phyloP scores from a whole-genome alignment of 1,140 invertebrate species.

The Bombus sibiricus region DNA sequence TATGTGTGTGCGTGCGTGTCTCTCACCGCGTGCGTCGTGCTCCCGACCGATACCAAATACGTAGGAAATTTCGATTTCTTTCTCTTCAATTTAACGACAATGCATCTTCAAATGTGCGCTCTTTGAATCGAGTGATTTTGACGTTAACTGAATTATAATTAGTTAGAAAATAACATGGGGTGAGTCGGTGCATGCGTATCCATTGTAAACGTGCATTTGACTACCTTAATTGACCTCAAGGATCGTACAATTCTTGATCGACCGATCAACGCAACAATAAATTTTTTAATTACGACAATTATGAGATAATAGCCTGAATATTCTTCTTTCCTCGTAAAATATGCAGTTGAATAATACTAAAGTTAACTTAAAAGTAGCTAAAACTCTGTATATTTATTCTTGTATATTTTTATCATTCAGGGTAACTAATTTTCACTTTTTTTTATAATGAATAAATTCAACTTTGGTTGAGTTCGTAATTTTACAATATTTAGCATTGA shows the following conservation, averaged over 20 bases:
- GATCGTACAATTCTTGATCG: slow-evolving; percentile 31
- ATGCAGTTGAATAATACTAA: background rate
- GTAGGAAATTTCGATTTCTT: slow-evolving; percentile 11
- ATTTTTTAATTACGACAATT: background rate
- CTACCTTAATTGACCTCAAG: slow-evolving; percentile 25
- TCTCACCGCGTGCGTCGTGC: slow-evolving; percentile 63
- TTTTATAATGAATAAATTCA: background rate
- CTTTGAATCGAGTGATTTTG: background rate
- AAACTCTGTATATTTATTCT: background rate
- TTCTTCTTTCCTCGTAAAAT: background rate
- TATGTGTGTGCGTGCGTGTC: slow-evolving; percentile 37
- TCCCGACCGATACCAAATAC: slow-evolving; percentile 57
- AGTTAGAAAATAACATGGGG: slow-evolving; percentile 17
- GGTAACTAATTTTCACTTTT: background rate
- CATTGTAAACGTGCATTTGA: slow-evolving; percentile 53
- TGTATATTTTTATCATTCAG: background rate
- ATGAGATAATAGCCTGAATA: background rate
- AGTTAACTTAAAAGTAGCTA: background rate
- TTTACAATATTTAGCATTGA: too few relatives aligned
- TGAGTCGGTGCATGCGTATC: slow-evolving; percentile 57
- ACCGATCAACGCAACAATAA: slow-evolving; percentile 8
- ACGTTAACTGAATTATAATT: slow-evolving; percentile 13
- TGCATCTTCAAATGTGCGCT: slow-evolving; percentile 35
- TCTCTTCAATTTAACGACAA: slow-evolving; percentile 28
- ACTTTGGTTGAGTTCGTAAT: background rate